Evolutionary conservation across 1,140 invertebrate genomes (phyloP).

Genomic region (Lepeophtheirus salmonis): DNA sequence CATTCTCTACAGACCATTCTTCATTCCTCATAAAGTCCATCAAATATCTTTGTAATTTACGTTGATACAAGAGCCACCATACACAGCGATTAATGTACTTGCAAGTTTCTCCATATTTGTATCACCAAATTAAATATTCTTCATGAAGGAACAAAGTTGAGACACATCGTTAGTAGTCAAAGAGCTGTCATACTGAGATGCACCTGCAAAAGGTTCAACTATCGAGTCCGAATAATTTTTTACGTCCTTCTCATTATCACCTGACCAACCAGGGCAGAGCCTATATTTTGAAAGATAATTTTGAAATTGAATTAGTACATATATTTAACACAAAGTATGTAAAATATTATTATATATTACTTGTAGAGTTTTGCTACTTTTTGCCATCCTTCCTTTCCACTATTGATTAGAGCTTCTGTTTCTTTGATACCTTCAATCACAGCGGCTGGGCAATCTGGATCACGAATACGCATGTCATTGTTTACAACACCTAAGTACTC

Average conservation of each 20-base stretch:
- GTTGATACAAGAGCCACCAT: constrained; percentile 27
- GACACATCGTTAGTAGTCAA: too few relatives aligned
- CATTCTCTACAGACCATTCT: constrained; percentile 23
- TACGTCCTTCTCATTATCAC: constrained; percentile 50
- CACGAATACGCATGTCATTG: constrained; percentile 40
- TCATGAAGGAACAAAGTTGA: too few relatives aligned
- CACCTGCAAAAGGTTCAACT: too few relatives aligned
- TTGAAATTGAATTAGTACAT: constrained; percentile 22
- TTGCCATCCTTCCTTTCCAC: too few relatives aligned
- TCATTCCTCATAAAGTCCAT: constrained; percentile 25
- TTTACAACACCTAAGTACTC: constrained; percentile 44
- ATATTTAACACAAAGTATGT: too few relatives aligned
- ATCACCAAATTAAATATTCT: constrained; percentile 22
- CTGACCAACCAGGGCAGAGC: constrained; percentile 29
- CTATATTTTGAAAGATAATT: constrained; percentile 22
- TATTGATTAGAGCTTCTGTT: constrained; percentile 22
- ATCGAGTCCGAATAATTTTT: constrained; percentile 56
- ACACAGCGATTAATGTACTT: neutral
- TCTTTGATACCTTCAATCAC: constrained; percentile 26
- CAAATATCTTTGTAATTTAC: constrained; percentile 28
- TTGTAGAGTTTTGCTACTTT: too few relatives aligned
- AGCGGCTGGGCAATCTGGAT: constrained; percentile 32
- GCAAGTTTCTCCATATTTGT: neutral
- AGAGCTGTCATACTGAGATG: too few relatives aligned
- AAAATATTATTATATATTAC: too few relatives aligned